A percentile compares a stretch with the other conserved stretches of the same genome.
These are phyloP conservation scores for Ladona fulva DNA, from an alignment of 1,140 invertebrate genomes.

Conservation along the genomic window DNA sequence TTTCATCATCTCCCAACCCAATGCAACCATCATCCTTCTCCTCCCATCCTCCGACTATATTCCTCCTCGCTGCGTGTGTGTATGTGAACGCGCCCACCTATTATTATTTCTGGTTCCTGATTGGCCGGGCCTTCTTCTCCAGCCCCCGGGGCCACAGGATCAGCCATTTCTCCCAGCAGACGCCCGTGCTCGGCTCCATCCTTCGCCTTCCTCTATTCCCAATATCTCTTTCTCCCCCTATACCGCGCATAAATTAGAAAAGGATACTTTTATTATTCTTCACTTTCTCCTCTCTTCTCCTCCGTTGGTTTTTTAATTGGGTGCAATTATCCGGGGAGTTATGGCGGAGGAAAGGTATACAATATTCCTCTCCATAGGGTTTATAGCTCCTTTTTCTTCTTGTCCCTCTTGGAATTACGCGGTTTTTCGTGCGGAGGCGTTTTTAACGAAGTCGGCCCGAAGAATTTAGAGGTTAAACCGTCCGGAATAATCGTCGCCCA, in stretches of 20 bases:
- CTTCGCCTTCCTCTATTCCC: background rate
- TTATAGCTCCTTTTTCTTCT: too few relatives aligned
- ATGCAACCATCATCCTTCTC: background rate
- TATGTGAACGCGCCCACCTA: background rate
- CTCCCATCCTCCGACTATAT: background rate
- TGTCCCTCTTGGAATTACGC: too few relatives aligned
- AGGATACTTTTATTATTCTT: background rate
- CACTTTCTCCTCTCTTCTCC: background rate
- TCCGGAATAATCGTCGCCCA: too few relatives aligned
- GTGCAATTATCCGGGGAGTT: too few relatives aligned
- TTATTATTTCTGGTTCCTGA: conserved; percentile 7
- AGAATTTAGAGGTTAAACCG: too few relatives aligned
- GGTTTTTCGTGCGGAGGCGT: too few relatives aligned
- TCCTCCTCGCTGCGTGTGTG: background rate
- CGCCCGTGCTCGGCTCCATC: background rate
- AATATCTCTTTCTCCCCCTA: background rate
- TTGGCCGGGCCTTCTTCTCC: conserved; percentile 6
- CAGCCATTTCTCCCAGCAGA: background rate
- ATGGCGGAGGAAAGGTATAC: too few relatives aligned
- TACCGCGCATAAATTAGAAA: background rate
- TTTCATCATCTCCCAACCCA: background rate
- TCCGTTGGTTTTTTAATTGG: too few relatives aligned
- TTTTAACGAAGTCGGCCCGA: too few relatives aligned
- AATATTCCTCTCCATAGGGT: too few relatives aligned
- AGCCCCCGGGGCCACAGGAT: background rate